phyloP scores from a whole-genome alignment of 2,888 invertebrate genomes.

The Hypolimnas misippus region DNA sequence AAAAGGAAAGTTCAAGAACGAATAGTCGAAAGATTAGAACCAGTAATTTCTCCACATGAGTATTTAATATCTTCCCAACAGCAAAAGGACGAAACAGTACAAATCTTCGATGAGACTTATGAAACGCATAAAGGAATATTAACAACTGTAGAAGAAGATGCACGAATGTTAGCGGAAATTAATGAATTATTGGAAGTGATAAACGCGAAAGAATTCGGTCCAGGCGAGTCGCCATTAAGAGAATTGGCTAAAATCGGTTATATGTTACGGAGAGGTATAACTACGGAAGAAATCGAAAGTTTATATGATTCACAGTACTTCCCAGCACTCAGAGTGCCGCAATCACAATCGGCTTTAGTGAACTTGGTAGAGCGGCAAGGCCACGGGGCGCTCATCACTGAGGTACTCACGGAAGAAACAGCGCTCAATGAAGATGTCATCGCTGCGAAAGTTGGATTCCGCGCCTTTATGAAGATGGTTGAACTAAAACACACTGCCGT shows the following conservation, averaged over 20 bases:
- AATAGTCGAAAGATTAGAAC: constrained; percentile 73
- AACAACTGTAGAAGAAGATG: constrained; percentile 81
- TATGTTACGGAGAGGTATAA: constrained; percentile 89
- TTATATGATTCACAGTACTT: constrained; percentile 91
- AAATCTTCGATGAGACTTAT: constrained; percentile 81
- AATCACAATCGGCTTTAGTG: constrained; percentile 93
- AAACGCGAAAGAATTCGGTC: constrained; percentile 91
- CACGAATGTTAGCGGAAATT: constrained; percentile 87
- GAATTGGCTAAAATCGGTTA: constrained; percentile 93
- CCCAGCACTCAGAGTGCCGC: constrained; percentile 90
- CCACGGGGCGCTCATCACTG: constrained; percentile 90
- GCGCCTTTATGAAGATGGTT: constrained; percentile 94
- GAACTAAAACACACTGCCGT: constrained; percentile 91
- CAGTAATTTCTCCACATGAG: constrained; percentile 81
- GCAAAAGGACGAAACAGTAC: constrained; percentile 81
- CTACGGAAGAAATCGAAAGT: constrained; percentile 89
- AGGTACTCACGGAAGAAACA: constrained; percentile 92
- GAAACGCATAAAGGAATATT: constrained; percentile 83
- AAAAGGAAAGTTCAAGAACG: constrained; percentile 64
- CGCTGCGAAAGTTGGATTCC: constrained; percentile 92
- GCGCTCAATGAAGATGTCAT: constrained; percentile 90
- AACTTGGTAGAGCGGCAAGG: constrained; percentile 93
- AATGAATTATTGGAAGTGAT: constrained; percentile 89
- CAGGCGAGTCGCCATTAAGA: constrained; percentile 90
- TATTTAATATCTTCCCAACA: constrained; percentile 84